These are phyloP conservation scores for Steinernema feltiae DNA, from an alignment of 1,140 invertebrate genomes.

Conservation along the genomic window DNA sequence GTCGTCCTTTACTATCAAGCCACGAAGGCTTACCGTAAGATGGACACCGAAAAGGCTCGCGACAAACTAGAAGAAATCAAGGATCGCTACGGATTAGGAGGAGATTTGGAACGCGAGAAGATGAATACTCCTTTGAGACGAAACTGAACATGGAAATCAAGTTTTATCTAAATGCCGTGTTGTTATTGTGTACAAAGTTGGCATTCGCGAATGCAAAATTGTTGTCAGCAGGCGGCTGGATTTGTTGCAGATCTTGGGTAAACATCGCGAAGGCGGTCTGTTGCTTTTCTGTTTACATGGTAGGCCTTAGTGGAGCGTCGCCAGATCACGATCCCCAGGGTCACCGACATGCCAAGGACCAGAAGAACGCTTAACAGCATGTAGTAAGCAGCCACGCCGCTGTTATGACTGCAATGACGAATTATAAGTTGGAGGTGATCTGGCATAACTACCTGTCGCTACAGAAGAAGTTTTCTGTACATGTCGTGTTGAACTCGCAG, in stretches of 20 bases:
- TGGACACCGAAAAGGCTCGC: conserved; percentile 91
- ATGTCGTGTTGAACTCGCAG: too few relatives aligned
- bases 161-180: not conserved
- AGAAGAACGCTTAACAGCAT: too few relatives aligned
- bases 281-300: too few relatives aligned
- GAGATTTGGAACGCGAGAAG: conserved; percentile 57
- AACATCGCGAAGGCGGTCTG: not conserved
- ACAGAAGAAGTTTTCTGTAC: too few relatives aligned
- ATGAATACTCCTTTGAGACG: conserved; percentile 36
- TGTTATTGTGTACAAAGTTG: conserved; percentile 1
- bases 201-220: not conserved
- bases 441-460: too few relatives aligned
- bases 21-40: conserved; percentile 77
- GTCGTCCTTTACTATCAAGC: conserved; percentile 89
- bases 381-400: too few relatives aligned
- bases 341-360: too few relatives aligned
- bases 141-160: not conserved
- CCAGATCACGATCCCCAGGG: too few relatives aligned
- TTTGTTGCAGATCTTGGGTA: not conserved
- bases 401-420: too few relatives aligned
- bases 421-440: too few relatives aligned
- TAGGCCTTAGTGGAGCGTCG: too few relatives aligned
- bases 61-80: conserved; percentile 94
- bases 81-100: conserved; percentile 76
- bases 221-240: not conserved